A percentile compares a stretch with the other conserved stretches of the same genome.
Evolutionary conservation across 2,797 vertebrate genomes (phyloP).

Genomic region (Pangasius djambal): DNA sequence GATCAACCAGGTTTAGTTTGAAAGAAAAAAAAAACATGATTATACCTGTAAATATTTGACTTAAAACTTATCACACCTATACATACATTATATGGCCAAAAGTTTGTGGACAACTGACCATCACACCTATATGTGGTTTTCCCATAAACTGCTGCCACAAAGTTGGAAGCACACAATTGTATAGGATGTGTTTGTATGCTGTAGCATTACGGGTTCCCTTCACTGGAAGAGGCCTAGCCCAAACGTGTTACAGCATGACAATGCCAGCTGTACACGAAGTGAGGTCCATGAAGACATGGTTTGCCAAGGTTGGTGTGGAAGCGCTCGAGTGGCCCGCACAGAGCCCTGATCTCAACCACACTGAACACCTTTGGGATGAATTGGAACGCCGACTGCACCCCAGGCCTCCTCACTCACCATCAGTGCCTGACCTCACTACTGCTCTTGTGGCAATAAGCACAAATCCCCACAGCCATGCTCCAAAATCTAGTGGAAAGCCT

Average conservation of each 20-base stretch:
- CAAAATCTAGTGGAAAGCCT: not conserved
- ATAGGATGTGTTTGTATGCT: not conserved
- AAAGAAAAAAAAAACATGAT: not conserved
- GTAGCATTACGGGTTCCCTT: not conserved
- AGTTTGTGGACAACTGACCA: not conserved
- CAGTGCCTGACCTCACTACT: not conserved
- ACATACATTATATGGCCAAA: not conserved
- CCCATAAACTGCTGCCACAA: not conserved
- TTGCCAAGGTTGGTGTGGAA: not conserved
- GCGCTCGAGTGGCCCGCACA: not conserved
- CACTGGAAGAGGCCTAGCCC: not conserved
- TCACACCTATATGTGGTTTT: not conserved
- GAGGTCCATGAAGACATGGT: not conserved
- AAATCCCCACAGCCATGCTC: not conserved
- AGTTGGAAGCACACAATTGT: not conserved
- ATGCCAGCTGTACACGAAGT: not conserved
- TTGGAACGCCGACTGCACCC: not conserved
- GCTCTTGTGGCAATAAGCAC: not conserved
- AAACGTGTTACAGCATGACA: not conserved
- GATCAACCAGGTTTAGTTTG: not conserved
- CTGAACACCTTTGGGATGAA: not conserved
- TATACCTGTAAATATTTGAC: not conserved
- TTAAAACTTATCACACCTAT: not conserved
- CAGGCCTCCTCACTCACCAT: not conserved
- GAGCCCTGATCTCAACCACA: not conserved